These are phyloP conservation scores for Geothlypis trichas DNA, from an alignment of 2,113 vertebrate genomes.

Conservation along the genomic window DNA sequence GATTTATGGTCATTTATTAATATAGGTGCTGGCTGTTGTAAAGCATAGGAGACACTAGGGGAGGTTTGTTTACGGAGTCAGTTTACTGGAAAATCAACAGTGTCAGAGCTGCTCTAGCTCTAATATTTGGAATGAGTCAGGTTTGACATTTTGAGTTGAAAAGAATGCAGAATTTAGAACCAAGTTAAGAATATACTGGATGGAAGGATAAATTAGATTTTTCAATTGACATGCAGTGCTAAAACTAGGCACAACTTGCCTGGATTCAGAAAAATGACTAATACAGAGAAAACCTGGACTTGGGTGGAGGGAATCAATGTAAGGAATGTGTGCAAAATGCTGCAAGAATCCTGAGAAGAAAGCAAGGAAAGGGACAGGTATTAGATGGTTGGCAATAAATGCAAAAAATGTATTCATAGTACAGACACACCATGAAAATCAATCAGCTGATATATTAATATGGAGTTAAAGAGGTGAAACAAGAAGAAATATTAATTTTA, in stretches of 20 bases:
- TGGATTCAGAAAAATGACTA: constrained; percentile 47
- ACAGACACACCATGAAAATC: neutral
- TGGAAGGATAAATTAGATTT: constrained; percentile 17
- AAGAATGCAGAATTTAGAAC: neutral
- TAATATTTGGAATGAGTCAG: constrained; percentile 33
- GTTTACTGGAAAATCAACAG: constrained; percentile 2
- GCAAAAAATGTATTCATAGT: neutral
- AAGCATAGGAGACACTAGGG: neutral
- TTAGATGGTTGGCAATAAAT: neutral
- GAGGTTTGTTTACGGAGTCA: neutral
- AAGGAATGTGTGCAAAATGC: neutral
- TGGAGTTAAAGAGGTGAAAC: neutral
- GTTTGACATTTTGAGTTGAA: constrained; percentile 26
- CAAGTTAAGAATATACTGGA: constrained; percentile 20
- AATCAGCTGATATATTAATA: neutral
- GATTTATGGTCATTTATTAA: neutral
- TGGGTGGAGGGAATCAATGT: neutral
- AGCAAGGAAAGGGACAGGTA: neutral
- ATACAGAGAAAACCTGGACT: neutral
- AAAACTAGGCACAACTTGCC: constrained; percentile 34
- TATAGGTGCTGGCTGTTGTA: neutral
- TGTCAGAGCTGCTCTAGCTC: neutral
- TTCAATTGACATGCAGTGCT: neutral
- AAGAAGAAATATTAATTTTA: neutral
- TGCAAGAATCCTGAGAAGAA: neutral